Evolutionary conservation across 2,888 invertebrate species (phyloP), one percentile per base, ranked within the genome.

Genomic region (Callyntrura guangdongensis): DNA sequence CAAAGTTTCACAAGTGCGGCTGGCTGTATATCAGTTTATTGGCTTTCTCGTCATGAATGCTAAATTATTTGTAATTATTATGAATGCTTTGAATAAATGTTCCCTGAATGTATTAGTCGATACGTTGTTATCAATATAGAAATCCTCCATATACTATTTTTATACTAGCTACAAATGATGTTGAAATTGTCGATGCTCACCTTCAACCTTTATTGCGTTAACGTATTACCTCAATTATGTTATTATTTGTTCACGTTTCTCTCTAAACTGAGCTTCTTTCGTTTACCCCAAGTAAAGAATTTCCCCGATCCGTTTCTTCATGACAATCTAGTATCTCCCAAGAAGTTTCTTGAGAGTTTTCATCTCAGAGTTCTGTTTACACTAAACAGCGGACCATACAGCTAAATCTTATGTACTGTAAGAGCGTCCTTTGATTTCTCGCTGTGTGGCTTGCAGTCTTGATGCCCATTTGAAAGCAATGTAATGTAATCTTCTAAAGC

Each of bases 401-500:
- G n/a, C n/a, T n/a, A n/a, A n/a, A n/a, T n/a, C n/a, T n/a, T n/a
- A n/a, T 17, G 11, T 49, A 11, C 49, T 25, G 14, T 47, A 14
- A 2, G n/a, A 9, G 14, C 25, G 25, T 79, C 12, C 5, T 49
- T 82, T 64, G 20, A 8, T 53, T 53, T 72, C 74, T 86, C 77
- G 45, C 49, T 86, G 86, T 86, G 86, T 86, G 86, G 86, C 86
- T 77, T 27, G 1, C 27, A 47, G 27, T 77, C 27, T 12, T 74
- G 86, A 61, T 61, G 61, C 61, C 61, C 59, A n/a, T 77, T 56
- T 77, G 77, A 86, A 86, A 27, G 83, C n/a, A 59, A 74, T 86
- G 86, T 74, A 86, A 86, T 86, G 86, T 86, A 74, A 86, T 86
- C 59, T 61, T 9, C 25, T 79, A 47, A 45, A 72, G 36, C 9